Evolutionary conservation across 2,888 invertebrate genomes (phyloP).

Genomic region (Heliconius sara): DNA sequence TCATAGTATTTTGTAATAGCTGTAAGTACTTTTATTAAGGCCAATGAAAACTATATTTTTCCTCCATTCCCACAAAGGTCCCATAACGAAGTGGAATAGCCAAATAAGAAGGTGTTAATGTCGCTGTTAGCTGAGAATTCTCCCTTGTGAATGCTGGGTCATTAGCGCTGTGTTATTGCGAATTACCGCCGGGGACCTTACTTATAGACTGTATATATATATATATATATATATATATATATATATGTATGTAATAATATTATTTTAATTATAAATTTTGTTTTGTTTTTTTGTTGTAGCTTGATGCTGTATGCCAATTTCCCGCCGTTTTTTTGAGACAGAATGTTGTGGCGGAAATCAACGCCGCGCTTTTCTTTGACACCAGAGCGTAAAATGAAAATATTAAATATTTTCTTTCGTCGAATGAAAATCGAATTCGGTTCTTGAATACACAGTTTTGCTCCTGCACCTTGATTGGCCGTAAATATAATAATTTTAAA

Average conservation of each 20-base stretch:
- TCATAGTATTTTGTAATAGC: slow-evolving; percentile 21
- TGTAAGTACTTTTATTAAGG: slow-evolving; percentile 39
- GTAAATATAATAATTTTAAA: no score
- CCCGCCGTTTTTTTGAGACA: neutral
- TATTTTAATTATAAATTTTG: neutral
- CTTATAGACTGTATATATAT: slow-evolving; percentile 51
- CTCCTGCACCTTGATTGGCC: no score
- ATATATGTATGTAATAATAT: neutral
- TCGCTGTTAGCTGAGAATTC: slow-evolving; percentile 78
- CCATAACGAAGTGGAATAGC: slow-evolving; percentile 79
- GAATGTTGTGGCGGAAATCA: neutral
- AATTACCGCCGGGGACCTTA: slow-evolving; percentile 61
- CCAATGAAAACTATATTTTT: slow-evolving; percentile 56
- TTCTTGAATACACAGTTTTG: no score
- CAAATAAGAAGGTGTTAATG: slow-evolving; percentile 82
- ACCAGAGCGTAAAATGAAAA: neutral
- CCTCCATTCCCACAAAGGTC: slow-evolving; percentile 73
- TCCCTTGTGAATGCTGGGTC: slow-evolving; percentile 79
- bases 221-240: no score
- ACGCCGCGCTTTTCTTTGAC: neutral
- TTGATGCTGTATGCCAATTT: neutral
- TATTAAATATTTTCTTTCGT: no score
- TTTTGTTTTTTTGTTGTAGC: no score
- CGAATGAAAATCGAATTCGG: no score
- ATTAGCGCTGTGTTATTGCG: slow-evolving; percentile 81